Evolutionary conservation across 2,113 vertebrate species (phyloP).

Genomic region (Pica pica): DNA sequence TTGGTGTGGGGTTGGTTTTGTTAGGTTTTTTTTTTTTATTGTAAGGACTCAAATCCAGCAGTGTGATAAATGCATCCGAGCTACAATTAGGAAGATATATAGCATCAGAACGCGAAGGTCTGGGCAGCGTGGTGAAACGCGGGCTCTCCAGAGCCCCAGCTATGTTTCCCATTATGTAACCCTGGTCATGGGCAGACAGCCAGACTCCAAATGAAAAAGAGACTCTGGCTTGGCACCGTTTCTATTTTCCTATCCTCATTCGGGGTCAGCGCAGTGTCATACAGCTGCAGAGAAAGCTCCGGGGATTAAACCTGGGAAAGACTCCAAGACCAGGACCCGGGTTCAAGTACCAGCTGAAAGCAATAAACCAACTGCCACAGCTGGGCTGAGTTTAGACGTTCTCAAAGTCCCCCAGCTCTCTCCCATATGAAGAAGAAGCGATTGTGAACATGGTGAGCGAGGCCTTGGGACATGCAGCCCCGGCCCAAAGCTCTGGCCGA

Average conservation of each 20-base stretch:
- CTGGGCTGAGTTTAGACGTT: conserved; percentile 88
- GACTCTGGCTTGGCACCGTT: conserved; percentile 99
- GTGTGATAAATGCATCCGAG: conserved; percentile 94
- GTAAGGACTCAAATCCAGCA: conserved; percentile 76
- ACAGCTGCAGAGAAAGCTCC: conserved; percentile 99
- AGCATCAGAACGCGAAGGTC: conserved; percentile 86
- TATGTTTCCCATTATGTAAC: conserved; percentile 99
- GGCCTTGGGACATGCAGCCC: conserved; percentile 51
- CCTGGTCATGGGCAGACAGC: conserved; percentile 99
- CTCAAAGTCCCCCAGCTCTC: conserved; percentile 76
- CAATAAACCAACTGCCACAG: conserved; percentile 99
- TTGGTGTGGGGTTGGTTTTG: conserved; percentile 12
- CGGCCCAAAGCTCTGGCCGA: not conserved
- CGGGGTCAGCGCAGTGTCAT: conserved; percentile 99
- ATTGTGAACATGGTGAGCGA: conserved; percentile 57
- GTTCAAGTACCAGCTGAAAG: conserved; percentile 99
- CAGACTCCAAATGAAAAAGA: conserved; percentile 99
- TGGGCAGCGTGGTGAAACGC: conserved; percentile 85
- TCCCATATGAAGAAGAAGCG: conserved; percentile 62
- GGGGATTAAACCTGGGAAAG: conserved; percentile 99
- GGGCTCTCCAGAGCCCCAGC: conserved; percentile 96
- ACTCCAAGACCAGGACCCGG: conserved; percentile 99
- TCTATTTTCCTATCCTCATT: conserved; percentile 99
- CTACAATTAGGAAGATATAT: conserved; percentile 96
- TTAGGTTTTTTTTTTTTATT: conserved; percentile 6